Evolutionary conservation across 2,113 vertebrate species (phyloP), one percentile per base, ranked within the genome.

Genomic region (Megalops atlanticus): DNA sequence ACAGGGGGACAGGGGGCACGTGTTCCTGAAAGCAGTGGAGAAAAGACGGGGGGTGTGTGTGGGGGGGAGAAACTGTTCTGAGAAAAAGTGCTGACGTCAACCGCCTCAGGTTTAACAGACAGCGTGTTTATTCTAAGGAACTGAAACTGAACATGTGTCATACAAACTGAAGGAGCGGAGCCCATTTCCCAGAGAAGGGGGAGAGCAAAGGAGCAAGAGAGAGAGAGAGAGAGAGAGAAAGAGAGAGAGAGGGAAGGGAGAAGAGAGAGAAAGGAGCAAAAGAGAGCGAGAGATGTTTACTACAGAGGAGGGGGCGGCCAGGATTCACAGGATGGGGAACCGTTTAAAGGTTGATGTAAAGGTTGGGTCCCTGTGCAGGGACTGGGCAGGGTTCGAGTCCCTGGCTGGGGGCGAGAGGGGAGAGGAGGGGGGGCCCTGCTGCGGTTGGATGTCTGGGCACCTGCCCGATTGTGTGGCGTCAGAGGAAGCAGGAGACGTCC

Each of bases 311-410:
- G 87, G 85, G 84, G 82, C 85, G 75, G 88, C 88, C 86, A 88
- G 82, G 71, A 90, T 92, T 92, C 91, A 91, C 86, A 89, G 89
- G 82, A 89, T 82, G 80, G 91, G 89, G 86, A 92, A 91, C 90
- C 81, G 82, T 91, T 92, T 92, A 84, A 91, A 83, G 84, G 89
- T 86, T 89, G 85, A 87, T 88, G 86, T 89, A 91, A 90, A 93
- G 90, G 81, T 85, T 85, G 86, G 85, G 90, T 91, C 89, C 91
- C 89, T 78, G 79, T 40, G 83, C 87, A 82, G 84, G 85, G 89
- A 78, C 84, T 80, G 81, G 47, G 82, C 88, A 88, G 78, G 85
- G 86, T 87, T 90, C 84, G 82, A 83, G 83, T 89, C 83, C 79
- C 64, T 83, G 89, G 87, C 85, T 76, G 43, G 4, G 43, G n/a